Conservation (phyloP, 2,888 invertebrate genomes). For the Rhagonycha lutea region DNA sequence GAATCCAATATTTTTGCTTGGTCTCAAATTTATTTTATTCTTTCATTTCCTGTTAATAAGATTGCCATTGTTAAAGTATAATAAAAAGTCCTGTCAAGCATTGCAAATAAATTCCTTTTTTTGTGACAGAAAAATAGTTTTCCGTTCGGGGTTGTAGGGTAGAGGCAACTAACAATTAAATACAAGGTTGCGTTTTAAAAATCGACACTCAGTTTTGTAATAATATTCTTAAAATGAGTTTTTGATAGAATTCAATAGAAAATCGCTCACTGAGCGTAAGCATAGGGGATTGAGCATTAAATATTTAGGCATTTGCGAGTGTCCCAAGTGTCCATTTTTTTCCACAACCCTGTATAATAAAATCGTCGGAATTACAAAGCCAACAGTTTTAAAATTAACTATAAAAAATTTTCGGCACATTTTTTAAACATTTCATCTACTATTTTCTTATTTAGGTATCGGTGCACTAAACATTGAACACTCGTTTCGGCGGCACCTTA, state of each 20-base stretch:
- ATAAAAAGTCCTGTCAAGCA: not conserved
- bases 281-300: not conserved
- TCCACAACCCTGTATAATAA: not conserved
- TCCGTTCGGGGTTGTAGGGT: not conserved
- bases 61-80: not conserved
- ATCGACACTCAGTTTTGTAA: not conserved
- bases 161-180: not conserved
- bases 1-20: not conserved
- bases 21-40: not conserved
- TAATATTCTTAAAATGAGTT: not conserved
- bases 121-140: not conserved
- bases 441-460: not conserved
- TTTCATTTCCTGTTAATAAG: not conserved
- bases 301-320: not conserved
- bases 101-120: not conserved
- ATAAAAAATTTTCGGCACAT: not conserved
- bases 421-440: not conserved
- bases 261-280: not conserved
- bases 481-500: slow-evolving; percentile 11
- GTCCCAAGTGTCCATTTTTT: not conserved
- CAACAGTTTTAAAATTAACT: not conserved
- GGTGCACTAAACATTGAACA: slow-evolving; percentile 17
- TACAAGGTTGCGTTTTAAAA: not conserved
- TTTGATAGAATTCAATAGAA: not conserved
- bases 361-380: no score